These are phyloP conservation scores for Barnardius zonarius DNA, from an alignment of 2,113 vertebrate species.

Conservation along the genomic window DNA sequence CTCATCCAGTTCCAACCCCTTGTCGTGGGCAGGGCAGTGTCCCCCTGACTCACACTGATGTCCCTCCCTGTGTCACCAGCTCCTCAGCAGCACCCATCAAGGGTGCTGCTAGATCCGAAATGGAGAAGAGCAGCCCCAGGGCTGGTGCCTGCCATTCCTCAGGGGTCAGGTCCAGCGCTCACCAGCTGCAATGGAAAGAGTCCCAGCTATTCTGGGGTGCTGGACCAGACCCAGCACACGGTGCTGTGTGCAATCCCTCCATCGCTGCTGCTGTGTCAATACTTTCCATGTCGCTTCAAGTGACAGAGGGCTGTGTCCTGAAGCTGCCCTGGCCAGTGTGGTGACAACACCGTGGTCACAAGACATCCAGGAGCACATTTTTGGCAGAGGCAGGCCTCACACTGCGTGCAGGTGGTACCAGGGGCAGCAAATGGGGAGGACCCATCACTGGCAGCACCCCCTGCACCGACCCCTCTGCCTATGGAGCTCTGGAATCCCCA, in stretches of 20 bases:
- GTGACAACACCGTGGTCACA: neutral
- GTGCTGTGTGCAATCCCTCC: neutral
- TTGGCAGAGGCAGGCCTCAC: constrained; percentile 4
- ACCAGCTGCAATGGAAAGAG: neutral
- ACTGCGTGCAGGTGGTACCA: neutral
- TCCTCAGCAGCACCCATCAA: neutral
- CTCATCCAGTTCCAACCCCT: neutral
- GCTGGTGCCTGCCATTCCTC: neutral
- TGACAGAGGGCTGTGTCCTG: neutral
- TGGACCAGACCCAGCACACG: neutral
- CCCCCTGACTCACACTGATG: neutral
- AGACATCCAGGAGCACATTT: neutral
- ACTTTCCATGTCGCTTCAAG: neutral
- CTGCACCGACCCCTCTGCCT: neutral
- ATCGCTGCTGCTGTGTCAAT: neutral
- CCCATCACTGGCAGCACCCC: rapidly evolving
- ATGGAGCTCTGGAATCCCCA: neutral
- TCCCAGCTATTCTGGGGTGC: neutral
- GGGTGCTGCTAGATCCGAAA: neutral
- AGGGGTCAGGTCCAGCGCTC: neutral
- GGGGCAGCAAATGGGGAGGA: constrained; percentile 18
- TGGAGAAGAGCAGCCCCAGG: rapidly evolving
- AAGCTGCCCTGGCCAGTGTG: rapidly evolving
- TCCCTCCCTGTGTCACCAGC: neutral
- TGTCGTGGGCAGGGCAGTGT: neutral